Base-by-base conservation (phyloP, 2,888 invertebrate genomes). In the Uloborus plumipes region DNA sequence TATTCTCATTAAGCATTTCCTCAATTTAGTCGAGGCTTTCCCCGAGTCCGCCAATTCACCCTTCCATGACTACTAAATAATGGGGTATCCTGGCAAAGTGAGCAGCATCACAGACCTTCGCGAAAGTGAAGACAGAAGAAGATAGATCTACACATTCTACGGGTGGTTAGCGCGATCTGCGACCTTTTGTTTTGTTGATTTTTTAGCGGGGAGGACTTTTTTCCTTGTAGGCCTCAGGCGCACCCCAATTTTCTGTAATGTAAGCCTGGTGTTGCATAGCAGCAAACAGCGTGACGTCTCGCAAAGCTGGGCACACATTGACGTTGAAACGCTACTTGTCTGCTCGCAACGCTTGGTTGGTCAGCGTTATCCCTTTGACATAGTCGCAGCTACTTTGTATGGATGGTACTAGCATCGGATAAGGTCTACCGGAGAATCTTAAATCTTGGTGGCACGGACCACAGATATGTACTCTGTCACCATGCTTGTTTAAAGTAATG, bases 201-300 rank as follows among this genome's bases (percentile, higher is more conserved):
- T 72, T 75, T 71, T 62, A 58, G 53, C 78, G 51, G 67, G 31
- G 64, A 70, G 55, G 50, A 18, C 26, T 50, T 49, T 20, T 64
- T 58, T 78, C 65, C 51, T 62, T 50, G 22, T 58, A 58, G 61
- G 73, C 73, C 73, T 50, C 53, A 53, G 83, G 83, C 83, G 83
- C 83, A 83, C 77, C 83, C 83, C 83, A 83, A 77, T 77, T 83
- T 83, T 83, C 83, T 83, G 83, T 83, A 83, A 83, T 77, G 83
- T 83, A 77, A 77, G 77, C 76, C 77, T 83, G 83, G 83, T 77
- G 76, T 77, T 72, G 83, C 83, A 83, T 83, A 77, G 62, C 77
- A 83, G 73, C 55, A 76, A 83, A 58, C 31, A 77, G 77, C 83
- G 83, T 83, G 83, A 83, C 83, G 83, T 83, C 61, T 64, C 77